A percentile compares a stretch with the other conserved stretches of the same genome.
phyloP scores from a whole-genome alignment of 2,113 vertebrate species.

The Tapirus terrestris region DNA sequence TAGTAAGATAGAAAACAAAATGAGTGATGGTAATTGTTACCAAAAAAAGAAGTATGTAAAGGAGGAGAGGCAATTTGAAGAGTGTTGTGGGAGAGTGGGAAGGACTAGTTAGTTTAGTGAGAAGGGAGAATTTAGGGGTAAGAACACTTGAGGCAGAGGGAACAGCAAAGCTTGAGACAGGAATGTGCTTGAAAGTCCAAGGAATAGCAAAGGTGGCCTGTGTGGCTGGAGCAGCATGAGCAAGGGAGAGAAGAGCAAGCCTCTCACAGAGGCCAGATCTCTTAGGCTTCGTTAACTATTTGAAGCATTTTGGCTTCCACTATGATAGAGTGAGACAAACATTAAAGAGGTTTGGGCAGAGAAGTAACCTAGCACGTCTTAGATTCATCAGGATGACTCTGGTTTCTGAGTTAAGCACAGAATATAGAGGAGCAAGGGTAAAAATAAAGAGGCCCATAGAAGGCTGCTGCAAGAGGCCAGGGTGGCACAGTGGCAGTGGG shows the following conservation, averaged over 20 bases:
- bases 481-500: background rate
- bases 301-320: background rate
- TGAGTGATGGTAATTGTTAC: background rate
- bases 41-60: background rate
- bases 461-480: background rate
- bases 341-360: background rate
- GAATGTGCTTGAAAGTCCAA: background rate
- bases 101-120: background rate
- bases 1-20: background rate
- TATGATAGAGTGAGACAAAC: background rate
- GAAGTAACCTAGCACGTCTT: background rate
- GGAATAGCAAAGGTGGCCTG: background rate
- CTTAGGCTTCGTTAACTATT: background rate
- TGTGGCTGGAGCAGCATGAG: rapidly evolving
- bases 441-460: background rate
- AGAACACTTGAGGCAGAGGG: background rate
- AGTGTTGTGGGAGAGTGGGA: background rate
- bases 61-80: background rate
- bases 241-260: rapidly evolving
- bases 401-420: background rate
- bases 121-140: background rate
- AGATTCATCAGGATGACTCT: background rate
- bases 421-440: background rate
- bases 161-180: background rate
- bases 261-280: background rate